phyloP scores from a whole-genome alignment of 23 tunicate species.

The Diplosoma virens region DNA sequence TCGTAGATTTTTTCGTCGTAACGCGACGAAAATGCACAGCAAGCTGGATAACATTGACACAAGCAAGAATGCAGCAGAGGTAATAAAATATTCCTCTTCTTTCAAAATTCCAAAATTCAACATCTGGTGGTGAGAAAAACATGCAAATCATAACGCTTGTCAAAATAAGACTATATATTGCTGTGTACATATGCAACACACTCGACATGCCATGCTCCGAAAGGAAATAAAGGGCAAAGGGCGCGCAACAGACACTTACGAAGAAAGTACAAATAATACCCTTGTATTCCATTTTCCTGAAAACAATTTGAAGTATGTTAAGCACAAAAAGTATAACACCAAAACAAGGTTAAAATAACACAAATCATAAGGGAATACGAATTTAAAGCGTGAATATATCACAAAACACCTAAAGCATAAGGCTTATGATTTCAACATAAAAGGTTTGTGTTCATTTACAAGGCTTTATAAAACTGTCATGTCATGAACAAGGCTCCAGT shows the following conservation, averaged over 20 bases:
- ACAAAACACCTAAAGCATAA: no score
- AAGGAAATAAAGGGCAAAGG: not conserved
- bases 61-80: not conserved
- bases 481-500: no score
- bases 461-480: no score
- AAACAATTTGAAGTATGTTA: no score
- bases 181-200: not conserved
- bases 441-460: no score
- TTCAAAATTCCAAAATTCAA: conserved; percentile 8
- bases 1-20: not conserved
- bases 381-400: no score
- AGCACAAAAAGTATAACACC: no score
- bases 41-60: not conserved
- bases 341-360: no score
- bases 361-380: no score
- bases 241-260: not conserved
- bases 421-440: no score
- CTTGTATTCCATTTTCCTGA: no score
- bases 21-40: not conserved
- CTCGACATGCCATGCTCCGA: not conserved
- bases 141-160: not conserved
- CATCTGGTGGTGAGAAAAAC: not conserved
- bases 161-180: not conserved
- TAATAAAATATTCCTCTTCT: not conserved
- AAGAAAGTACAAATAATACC: not conserved